Evolutionary conservation across 2,113 vertebrate species (phyloP), one percentile per base, ranked within the genome.

Genomic region (Percopsis transmontana): DNA sequence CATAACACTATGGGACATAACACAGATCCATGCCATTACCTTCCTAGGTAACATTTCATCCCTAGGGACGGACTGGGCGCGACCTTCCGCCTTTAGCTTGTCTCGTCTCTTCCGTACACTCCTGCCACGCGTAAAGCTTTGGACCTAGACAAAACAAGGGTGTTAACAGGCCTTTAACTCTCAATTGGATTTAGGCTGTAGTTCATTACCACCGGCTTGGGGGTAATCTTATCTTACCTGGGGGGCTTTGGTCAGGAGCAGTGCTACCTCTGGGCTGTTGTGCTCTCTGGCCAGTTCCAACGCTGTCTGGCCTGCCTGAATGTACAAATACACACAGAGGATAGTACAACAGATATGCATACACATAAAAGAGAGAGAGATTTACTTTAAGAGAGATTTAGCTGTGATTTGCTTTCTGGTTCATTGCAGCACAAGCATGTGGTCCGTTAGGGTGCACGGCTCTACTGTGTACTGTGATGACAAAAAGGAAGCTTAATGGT

Each of bases 1-100:
- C n/a, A n/a, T n/a, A n/a, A n/a, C n/a, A n/a, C n/a, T n/a, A n/a
- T n/a, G n/a, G n/a, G n/a, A n/a, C n/a, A n/a, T n/a, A n/a, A 4
- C 15, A 38, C 5, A 19, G 7, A n/a, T 58, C 18, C 41, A n/a
- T 16, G 18, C 11, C 47, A 51, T 62, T 70, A 92, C 92, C 88
- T 92, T 93, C 40, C 76, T 82, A 44, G 62, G 93, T 16, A 95
- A 91, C 89, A 95, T 88, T 67, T 96, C 94, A 51, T 97, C 95
- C 70, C 96, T 91, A 47, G 97, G 97, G n/a, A 99, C 95, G 0
- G 97, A 99, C 91, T 97, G 96, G 54, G 97, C 95, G 73, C 97
- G 85, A 58, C 96, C 92, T 70, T 98, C 96, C 33, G 95, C 94
- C 87, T 96, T 99, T 77, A 98, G 91, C 70, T 86, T 95, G 66